These are phyloP conservation scores for Gastrophysa polygoni DNA, from an alignment of 2,888 invertebrate genomes.

Conservation along the genomic window DNA sequence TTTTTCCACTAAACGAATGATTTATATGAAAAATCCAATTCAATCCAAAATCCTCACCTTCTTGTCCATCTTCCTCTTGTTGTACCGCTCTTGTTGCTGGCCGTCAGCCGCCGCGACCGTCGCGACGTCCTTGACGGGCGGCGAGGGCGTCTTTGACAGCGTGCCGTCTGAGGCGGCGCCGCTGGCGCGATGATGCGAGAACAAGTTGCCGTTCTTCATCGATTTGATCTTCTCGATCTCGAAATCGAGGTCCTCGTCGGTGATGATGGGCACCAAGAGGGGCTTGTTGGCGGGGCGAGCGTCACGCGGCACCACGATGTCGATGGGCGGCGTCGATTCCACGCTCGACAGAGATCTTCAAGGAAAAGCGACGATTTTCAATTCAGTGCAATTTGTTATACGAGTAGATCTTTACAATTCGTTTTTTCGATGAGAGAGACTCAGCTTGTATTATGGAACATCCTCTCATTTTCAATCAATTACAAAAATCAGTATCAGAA, in stretches of 20 bases:
- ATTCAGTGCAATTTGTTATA: too few relatives aligned
- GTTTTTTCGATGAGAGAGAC: too few relatives aligned
- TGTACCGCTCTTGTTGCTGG: slow-evolving; percentile 12
- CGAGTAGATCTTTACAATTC: too few relatives aligned
- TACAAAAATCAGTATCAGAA: too few relatives aligned
- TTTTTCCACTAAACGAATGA: too few relatives aligned
- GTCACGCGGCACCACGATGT: slow-evolving; percentile 61
- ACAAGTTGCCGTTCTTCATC: slow-evolving; percentile 55
- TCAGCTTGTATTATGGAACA: too few relatives aligned
- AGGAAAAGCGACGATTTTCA: too few relatives aligned
- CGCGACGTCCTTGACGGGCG: slow-evolving; percentile 27
- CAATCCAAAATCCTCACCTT: too few relatives aligned
- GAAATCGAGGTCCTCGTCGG: slow-evolving; percentile 71
- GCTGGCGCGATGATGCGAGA: slow-evolving; percentile 23
- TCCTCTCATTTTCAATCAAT: too few relatives aligned
- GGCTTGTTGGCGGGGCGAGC: slow-evolving; percentile 55
- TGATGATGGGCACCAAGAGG: slow-evolving; percentile 65
- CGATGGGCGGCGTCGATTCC: slow-evolving; percentile 73
- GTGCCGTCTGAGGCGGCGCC: background rate
- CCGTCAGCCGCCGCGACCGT: slow-evolving; percentile 18
- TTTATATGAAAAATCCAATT: too few relatives aligned
- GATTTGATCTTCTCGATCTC: slow-evolving; percentile 69
- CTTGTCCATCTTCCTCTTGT: slow-evolving; percentile 17
- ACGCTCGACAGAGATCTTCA: slow-evolving; percentile 61
- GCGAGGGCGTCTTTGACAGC: slow-evolving; percentile 19